A percentile compares a stretch with the other conserved stretches of the same genome.
phyloP scores from a whole-genome alignment of 2,888 invertebrate species.

The Chymomyza caudatula region DNA sequence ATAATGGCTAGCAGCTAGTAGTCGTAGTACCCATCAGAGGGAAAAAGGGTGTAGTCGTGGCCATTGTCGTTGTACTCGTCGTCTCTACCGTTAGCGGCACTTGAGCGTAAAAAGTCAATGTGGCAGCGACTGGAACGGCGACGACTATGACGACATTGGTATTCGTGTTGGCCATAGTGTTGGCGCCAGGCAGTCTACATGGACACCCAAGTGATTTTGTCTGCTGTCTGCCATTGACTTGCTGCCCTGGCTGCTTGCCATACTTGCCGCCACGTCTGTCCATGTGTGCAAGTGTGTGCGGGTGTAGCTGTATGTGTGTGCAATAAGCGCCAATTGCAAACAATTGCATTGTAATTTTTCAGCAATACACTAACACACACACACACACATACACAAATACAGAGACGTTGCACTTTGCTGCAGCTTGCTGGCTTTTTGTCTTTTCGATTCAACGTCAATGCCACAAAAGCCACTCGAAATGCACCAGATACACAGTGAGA shows the following conservation, averaged over 20 bases:
- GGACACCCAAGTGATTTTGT: constrained; percentile 1
- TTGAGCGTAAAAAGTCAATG: constrained; percentile 8
- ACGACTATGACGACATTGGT: not conserved
- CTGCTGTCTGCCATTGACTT: not conserved
- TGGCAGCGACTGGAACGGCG: not conserved
- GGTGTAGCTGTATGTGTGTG: not conserved
- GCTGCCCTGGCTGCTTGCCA: not conserved
- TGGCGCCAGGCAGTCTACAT: constrained; percentile 28
- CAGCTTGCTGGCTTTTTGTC: constrained; percentile 46
- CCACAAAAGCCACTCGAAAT: constrained; percentile 65
- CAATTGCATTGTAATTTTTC: constrained; percentile 65
- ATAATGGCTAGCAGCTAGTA: constrained; percentile 1
- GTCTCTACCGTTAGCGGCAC: not conserved
- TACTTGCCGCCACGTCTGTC: constrained; percentile 18
- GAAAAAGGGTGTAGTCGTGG: not conserved
- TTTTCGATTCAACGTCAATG: constrained; percentile 45
- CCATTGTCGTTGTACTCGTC: not conserved
- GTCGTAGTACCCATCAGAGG: not conserved
- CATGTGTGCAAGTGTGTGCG: not conserved
- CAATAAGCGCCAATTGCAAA: constrained; percentile 46
- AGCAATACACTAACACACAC: too few relatives aligned
- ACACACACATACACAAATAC: constrained; percentile 2
- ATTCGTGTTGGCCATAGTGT: constrained; percentile 12
- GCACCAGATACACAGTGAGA: constrained; percentile 11
- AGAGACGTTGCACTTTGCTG: constrained; percentile 16